Evolutionary conservation across 2,113 vertebrate genomes (phyloP).

Genomic region (Sebastes schlegelii): DNA sequence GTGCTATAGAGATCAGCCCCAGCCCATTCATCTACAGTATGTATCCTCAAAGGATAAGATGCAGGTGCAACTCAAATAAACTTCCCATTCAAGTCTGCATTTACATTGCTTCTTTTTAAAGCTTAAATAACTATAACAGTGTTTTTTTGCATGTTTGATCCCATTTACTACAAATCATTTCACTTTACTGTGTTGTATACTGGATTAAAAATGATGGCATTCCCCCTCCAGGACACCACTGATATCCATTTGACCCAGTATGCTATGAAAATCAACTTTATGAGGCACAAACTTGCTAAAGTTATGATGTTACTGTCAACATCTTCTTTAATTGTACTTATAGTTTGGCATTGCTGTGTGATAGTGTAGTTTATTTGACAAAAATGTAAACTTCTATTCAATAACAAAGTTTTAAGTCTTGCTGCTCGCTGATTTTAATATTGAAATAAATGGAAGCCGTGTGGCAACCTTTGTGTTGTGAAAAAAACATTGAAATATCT

Average conservation of each 20-base stretch:
- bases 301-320: not conserved
- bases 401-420: not conserved
- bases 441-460: not conserved
- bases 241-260: not conserved
- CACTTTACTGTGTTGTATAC: not conserved
- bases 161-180: not conserved
- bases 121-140: not conserved
- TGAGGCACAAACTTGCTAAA: not conserved
- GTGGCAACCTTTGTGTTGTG: not conserved
- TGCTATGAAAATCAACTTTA: not conserved
- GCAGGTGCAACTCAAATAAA: conserved; percentile 53
- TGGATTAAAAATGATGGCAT: not conserved
- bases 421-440: not conserved
- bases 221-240: not conserved
- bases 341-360: not conserved
- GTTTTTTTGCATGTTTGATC: not conserved
- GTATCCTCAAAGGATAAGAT: conserved; percentile 28
- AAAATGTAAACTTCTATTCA: not conserved
- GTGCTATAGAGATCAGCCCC: conserved; percentile 19
- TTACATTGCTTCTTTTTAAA: conserved; percentile 17
- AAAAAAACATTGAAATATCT: not conserved
- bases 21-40: not conserved
- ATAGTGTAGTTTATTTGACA: not conserved
- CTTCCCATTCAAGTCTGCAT: conserved; percentile 14
- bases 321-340: not conserved